Conservation (phyloP, 2,888 invertebrate species). For the Folsomia manolachei region DNA sequence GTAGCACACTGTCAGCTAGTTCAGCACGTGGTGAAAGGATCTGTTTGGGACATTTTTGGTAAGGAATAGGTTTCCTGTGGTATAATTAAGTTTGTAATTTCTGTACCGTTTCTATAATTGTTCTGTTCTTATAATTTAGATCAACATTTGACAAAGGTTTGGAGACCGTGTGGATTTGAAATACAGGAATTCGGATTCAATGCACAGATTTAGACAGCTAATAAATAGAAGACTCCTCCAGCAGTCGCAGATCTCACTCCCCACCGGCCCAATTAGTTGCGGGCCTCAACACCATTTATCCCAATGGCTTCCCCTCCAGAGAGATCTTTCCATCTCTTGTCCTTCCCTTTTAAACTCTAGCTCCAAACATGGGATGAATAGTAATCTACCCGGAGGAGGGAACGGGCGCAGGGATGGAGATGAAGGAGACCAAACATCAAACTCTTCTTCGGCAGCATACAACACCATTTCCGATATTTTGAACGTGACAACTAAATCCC, state of each 20-base stretch:
- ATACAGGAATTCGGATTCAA: too few relatives aligned
- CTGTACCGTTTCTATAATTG: too few relatives aligned
- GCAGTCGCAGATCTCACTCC: conserved; percentile 1
- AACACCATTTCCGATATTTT: conserved; percentile 34
- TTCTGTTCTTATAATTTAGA: too few relatives aligned
- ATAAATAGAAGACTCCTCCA: conserved; percentile 12
- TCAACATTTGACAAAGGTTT: too few relatives aligned
- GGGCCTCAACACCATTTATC: neutral
- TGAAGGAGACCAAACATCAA: neutral
- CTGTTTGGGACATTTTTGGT: too few relatives aligned
- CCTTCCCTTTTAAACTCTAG: neutral
- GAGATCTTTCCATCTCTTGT: conserved; percentile 10
- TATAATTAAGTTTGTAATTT: too few relatives aligned
- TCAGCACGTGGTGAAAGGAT: too few relatives aligned
- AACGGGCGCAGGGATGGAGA: neutral
- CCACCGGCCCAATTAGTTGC: neutral
- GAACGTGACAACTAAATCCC: conserved; percentile 26
- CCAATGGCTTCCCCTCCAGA: conserved; percentile 1
- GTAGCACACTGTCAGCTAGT: too few relatives aligned
- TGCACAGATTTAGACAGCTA: conserved; percentile 16
- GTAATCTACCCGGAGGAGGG: neutral
- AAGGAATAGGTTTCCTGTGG: too few relatives aligned
- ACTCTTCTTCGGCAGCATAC: conserved; percentile 7
- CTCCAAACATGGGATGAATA: neutral
- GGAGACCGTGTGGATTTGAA: too few relatives aligned